Base-by-base conservation (phyloP, 2,888 invertebrate genomes). In the Dexiosoma caninum region DNA sequence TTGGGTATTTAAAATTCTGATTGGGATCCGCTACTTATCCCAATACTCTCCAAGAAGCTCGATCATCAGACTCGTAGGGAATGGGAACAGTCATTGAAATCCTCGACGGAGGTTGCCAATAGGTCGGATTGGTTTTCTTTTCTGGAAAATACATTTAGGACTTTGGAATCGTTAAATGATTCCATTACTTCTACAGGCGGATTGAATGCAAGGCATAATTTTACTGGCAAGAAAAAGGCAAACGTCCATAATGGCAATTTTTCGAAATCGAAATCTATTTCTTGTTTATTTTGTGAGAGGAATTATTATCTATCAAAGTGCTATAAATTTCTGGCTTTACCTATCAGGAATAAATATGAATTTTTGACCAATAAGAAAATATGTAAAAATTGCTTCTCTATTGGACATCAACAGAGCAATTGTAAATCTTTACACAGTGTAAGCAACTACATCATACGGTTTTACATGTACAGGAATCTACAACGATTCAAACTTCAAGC, bases 61-160 rank as follows among this genome's bases (percentile, higher is more conserved):
- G 69, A 78, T n/a, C 53, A 16, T 9, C 70, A 62, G 21, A 70
- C 70, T n/a, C 23, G 62, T 19, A 64, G 55, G 21, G 57, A 70
- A 35, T 62, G 49, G 64, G 70, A 71, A 37, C 77, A 71, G 32
- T 64, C 77, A 3, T 49, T 71, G 10, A 60, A 60, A 44, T 60
- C 44, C 14, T 44, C 44, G 12, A 60, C 30, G 12, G 30, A 44
- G 1, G 60, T 60, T 2, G n/a, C 42, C 40, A 59, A 10, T 9
- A 42, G 40, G 2, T 42, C 59, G 6, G 59, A n/a, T n/a, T n/a
- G n/a, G n/a, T n/a, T n/a, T n/a, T n/a, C n/a, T n/a, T n/a, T n/a
- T n/a, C n/a, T n/a, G n/a, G n/a, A n/a, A 30, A 42, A 60, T 6
- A 60, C 42, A 2, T 60, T 60, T 9, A 51, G 51, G 14, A 7